Percentiles rank a stretch among this genome's conserved stretches.
Evolutionary conservation across 2,113 vertebrate species (phyloP).

Genomic region (Lepisosteus osseus): DNA sequence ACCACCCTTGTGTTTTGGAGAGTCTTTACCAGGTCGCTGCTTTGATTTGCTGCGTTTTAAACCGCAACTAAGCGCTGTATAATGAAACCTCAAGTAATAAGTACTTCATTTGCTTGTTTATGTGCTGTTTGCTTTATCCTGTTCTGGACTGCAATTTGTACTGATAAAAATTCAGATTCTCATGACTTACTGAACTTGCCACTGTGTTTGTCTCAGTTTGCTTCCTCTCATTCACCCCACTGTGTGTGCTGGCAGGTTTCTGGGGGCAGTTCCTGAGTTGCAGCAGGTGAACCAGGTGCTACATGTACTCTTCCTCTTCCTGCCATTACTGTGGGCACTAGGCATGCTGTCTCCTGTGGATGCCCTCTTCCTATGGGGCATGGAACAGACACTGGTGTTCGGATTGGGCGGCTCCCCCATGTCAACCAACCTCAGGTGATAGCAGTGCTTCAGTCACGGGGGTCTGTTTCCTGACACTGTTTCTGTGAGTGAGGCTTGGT

Average conservation of each 20-base stretch:
- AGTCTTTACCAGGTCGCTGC: no score
- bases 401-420: constrained; percentile 90
- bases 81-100: no score
- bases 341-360: constrained; percentile 89
- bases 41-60: no score
- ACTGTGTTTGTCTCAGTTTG: no score
- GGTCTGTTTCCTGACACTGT: no score
- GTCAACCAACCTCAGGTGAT: constrained; percentile 83
- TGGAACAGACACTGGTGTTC: constrained; percentile 90
- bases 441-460: not conserved
- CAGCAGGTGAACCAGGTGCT: constrained; percentile 85
- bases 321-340: constrained; percentile 89
- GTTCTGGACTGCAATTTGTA: not conserved
- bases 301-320: constrained; percentile 83
- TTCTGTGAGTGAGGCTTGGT: no score
- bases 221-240: not conserved
- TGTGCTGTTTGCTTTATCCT: no score
- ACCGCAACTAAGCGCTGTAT: no score
- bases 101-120: no score
- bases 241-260: constrained; percentile 71
- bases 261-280: constrained; percentile 69
- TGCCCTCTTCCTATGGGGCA: constrained; percentile 87
- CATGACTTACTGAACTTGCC: no score
- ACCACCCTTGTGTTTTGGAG: no score
- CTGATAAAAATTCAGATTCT: not conserved